Conservation (phyloP, 2,797 vertebrate species). For the Luscinia megarhynchos region DNA sequence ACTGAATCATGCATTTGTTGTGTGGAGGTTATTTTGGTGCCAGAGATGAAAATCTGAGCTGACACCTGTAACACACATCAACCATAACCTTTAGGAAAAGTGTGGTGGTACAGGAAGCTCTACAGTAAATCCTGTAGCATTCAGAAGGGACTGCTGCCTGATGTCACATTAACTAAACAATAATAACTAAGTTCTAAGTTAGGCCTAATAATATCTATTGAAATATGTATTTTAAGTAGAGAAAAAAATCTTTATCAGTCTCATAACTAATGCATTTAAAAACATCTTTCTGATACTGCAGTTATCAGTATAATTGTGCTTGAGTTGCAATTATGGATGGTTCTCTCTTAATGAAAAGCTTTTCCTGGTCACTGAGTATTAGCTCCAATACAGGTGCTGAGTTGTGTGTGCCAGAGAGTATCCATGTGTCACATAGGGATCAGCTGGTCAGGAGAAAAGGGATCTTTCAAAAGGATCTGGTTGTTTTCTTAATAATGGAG, state of each 20-base stretch:
- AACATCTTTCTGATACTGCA: not conserved
- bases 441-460: not conserved
- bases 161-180: not conserved
- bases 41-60: not conserved
- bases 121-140: not conserved
- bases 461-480: not conserved
- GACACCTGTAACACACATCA: not conserved
- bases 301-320: not conserved
- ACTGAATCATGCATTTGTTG: accelerated
- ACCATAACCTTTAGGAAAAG: not conserved
- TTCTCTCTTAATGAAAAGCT: not conserved
- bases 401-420: not conserved
- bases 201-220: not conserved
- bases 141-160: not conserved
- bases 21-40: accelerated
- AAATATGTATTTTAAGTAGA: not conserved
- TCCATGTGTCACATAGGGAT: not conserved
- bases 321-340: not conserved
- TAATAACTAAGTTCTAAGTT: not conserved
- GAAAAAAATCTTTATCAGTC: not conserved
- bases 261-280: not conserved
- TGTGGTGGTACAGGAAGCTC: not conserved
- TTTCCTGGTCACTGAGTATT: not conserved
- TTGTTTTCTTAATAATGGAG: not conserved
- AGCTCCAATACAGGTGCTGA: not conserved